Percentiles rank a stretch among this genome's conserved stretches.
Conservation (phyloP, 2,113 vertebrate genomes). For the Ondatra zibethicus region DNA sequence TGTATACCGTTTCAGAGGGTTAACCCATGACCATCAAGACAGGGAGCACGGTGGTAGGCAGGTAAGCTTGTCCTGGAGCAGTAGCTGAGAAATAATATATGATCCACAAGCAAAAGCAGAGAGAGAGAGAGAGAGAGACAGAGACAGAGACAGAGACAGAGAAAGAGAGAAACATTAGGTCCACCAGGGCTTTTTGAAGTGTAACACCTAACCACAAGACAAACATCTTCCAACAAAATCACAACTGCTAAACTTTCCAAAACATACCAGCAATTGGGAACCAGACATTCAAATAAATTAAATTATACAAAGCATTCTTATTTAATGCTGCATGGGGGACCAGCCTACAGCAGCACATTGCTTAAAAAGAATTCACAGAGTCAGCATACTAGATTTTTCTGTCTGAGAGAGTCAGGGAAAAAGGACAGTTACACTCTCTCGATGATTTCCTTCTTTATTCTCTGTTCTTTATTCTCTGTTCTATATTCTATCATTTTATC, state of each 20-base stretch:
- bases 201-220: not conserved
- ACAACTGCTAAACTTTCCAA: not conserved
- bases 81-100: not conserved
- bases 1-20: not conserved
- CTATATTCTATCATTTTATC: too few species aligned
- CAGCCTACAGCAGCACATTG: too few species aligned
- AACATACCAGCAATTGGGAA: not conserved
- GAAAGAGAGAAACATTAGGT: not conserved
- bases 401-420: too few species aligned
- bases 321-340: too few species aligned
- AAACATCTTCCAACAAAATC: not conserved
- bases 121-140: not conserved
- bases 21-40: not conserved
- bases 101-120: not conserved
- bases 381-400: too few species aligned
- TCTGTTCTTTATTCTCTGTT: too few species aligned
- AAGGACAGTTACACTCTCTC: too few species aligned
- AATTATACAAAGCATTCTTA: not conserved
- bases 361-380: too few species aligned
- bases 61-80: not conserved
- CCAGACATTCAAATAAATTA: not conserved
- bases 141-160: not conserved
- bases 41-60: not conserved
- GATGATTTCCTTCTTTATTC: too few species aligned
- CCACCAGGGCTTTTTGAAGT: not conserved